These are phyloP conservation scores for Globicephala melas DNA, from an alignment of 2,113 vertebrate species.

Conservation along the genomic window DNA sequence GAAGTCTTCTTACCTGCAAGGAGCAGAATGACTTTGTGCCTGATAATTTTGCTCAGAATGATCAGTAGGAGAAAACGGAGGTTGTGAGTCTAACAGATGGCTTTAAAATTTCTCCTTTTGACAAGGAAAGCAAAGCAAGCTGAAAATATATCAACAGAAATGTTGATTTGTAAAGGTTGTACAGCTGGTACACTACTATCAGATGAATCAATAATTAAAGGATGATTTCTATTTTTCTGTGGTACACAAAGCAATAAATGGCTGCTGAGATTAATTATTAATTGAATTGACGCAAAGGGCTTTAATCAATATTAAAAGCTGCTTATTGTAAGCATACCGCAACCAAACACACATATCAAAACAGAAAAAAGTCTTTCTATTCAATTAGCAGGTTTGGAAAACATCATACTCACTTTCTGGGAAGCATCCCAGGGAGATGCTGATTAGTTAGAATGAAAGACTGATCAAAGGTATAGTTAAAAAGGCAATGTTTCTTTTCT, in stretches of 20 bases:
- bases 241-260: conserved; percentile 74
- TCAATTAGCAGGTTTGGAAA: conserved; percentile 41
- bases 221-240: conserved; percentile 76
- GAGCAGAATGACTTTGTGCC: not conserved
- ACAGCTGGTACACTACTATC: not conserved
- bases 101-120: conserved; percentile 52
- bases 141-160: conserved; percentile 74
- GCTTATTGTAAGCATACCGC: conserved; percentile 52
- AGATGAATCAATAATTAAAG: conserved; percentile 79
- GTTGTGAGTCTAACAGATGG: conserved; percentile 25
- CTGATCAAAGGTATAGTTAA: not conserved
- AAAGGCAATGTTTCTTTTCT: conserved; percentile 20
- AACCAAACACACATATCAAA: conserved; percentile 23
- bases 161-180: conserved; percentile 65
- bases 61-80: conserved; percentile 33
- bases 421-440: not conserved
- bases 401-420: not conserved
- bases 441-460: not conserved
- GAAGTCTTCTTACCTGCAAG: not conserved
- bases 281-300: conserved; percentile 58
- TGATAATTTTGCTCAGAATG: not conserved
- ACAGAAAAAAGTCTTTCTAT: not conserved
- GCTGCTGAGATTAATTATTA: conserved; percentile 76
- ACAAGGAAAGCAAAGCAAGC: conserved; percentile 47
- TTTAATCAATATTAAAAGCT: conserved; percentile 74